Base-by-base conservation (phyloP, 2,113 vertebrate genomes). In the Onychostruthus taczanowskii region DNA sequence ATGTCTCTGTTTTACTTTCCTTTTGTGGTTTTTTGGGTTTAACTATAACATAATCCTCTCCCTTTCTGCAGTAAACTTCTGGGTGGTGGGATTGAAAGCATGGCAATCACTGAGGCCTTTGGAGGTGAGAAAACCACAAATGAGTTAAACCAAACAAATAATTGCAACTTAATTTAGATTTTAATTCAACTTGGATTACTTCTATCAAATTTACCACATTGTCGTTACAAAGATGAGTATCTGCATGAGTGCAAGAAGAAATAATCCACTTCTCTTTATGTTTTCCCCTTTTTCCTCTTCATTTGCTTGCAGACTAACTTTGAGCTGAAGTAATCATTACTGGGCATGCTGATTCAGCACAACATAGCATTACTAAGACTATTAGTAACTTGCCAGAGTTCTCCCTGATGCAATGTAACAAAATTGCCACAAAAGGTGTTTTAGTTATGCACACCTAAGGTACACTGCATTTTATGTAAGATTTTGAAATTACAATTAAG, bases 51-150 rank as follows among this genome's bases (percentile, higher is more conserved):
- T 46, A 79, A 64, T 83, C 81, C 30, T 95, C n/a, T 95, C 87
- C 81, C 87, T 96, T 73, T 77, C 76, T 98, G 70, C 95, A 99
- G 99, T 95, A 99, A 99, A 97, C 98, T 99, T 81, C 93, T 99
- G 73, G 99, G 99, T 93, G 99, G 99, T 90, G 99, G 99, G 67
- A 98, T 99, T 84, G 99, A 99, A 98, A 99, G 99, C 87, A 99
- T 99, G 99, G 99, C 99, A 67, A 99, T 99, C 95, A 99, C 99
- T 53, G 99, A 99, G 95, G 99, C 99, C 68, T 99, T 99, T 98
- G 99, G 99, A 98, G 99, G 99, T 99, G 94, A 97, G 98, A 92
- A 79, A 94, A 72, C 33, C n/a, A 47, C 28, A 56, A 90, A 90
- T 61, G 13, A 73, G 16, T 75, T 64, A 72, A 74, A 67, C 30